Evolutionary conservation across 2,888 invertebrate species (phyloP).

Genomic region (Sicus ferrugineus): DNA sequence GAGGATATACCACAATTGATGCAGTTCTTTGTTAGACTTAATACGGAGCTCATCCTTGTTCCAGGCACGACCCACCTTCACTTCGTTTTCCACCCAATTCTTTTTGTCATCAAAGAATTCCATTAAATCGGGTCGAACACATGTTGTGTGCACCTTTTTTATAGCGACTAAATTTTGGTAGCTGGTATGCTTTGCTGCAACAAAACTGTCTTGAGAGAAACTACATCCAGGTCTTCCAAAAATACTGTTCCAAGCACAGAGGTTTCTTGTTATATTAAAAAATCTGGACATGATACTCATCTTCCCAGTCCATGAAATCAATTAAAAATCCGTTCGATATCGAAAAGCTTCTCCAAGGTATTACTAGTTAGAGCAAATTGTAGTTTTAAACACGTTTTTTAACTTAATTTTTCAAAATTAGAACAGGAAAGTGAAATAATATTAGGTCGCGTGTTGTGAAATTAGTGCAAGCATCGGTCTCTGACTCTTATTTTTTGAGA

Average conservation of each 20-base stretch:
- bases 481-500: no score
- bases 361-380: no score
- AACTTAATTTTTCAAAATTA: no score
- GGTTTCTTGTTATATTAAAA: conserved; percentile 48
- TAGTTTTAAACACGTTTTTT: no score
- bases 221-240: conserved; percentile 35
- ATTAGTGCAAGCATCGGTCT: no score
- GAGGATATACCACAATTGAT: conserved; percentile 92
- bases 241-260: conserved; percentile 41
- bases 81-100: conserved; percentile 80
- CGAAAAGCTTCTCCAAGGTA: no score
- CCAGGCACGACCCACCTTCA: conserved; percentile 89
- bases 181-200: background rate
- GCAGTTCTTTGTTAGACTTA: conserved; percentile 94
- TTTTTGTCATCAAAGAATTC: conserved; percentile 89
- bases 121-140: conserved; percentile 67
- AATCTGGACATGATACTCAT: conserved; percentile 47
- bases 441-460: no score
- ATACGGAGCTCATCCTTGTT: conserved; percentile 87
- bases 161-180: background rate
- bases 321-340: no score
- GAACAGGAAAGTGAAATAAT: no score
- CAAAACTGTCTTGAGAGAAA: background rate
- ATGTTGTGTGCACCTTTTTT: conserved; percentile 34
- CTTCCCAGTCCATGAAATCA: no score